Evolutionary conservation across 2,888 invertebrate genomes (phyloP).

Genomic region (Rapana venosa): DNA sequence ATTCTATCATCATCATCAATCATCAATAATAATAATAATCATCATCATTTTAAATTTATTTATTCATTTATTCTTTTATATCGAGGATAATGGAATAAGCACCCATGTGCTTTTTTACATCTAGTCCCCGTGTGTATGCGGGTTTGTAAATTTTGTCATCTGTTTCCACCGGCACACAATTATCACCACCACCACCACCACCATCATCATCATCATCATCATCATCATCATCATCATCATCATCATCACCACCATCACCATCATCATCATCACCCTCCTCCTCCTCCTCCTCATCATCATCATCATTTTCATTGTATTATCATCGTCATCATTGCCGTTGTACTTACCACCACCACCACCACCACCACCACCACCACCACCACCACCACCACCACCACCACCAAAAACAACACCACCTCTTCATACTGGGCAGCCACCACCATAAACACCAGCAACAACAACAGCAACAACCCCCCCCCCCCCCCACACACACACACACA

Average conservation of each 20-base stretch:
- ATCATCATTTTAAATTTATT: too few species aligned
- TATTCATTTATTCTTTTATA: too few species aligned
- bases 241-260: constrained; percentile 20
- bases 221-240: constrained; percentile 3
- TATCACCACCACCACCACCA: constrained; percentile 7
- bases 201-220: constrained; percentile 9
- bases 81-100: too few species aligned
- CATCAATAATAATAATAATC: too few species aligned
- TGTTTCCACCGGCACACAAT: neutral
- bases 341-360: neutral
- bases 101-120: too few species aligned
- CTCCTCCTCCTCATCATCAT: constrained; percentile 7
- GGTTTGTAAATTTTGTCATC: too few species aligned
- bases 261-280: constrained; percentile 16
- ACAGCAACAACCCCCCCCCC: too few species aligned
- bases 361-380: neutral
- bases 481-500: neutral
- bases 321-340: constrained; percentile 6
- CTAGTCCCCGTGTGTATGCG: too few species aligned
- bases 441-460: too few species aligned
- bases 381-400: neutral
- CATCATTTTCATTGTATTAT: neutral
- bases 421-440: too few species aligned
- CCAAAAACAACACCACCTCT: neutral
- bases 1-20: too few species aligned